Evolutionary conservation across 2,888 invertebrate species (phyloP).

Genomic region (Apamea monoglypha): DNA sequence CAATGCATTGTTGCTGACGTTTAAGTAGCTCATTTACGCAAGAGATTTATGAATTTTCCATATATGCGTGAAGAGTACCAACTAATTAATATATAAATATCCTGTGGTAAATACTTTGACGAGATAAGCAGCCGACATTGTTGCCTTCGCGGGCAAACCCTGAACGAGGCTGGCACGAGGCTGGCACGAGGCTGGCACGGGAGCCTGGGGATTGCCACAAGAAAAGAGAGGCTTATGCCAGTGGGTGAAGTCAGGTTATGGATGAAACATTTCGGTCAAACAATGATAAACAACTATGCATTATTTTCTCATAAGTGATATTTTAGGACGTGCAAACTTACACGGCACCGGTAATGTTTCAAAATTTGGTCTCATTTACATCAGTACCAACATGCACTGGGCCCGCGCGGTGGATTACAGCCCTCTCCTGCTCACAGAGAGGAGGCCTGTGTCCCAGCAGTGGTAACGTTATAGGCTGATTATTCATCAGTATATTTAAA

Average conservation of each 20-base stretch:
- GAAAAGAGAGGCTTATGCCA: no score
- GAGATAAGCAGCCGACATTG: no score
- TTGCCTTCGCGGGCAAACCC: no score
- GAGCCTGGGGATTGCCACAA: no score
- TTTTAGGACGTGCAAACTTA: background rate
- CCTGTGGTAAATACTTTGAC: background rate
- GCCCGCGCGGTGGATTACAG: no score
- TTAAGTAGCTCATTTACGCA: background rate
- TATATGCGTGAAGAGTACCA: no score
- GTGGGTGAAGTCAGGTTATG: no score
- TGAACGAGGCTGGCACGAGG: no score
- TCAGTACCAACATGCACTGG: background rate
- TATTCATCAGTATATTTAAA: background rate
- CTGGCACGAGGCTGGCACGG: no score
- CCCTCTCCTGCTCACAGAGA: no score
- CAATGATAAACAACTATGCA: background rate
- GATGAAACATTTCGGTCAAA: background rate
- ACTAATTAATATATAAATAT: background rate
- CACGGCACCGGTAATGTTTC: background rate
- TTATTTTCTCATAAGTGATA: background rate
- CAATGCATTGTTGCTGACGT: background rate
- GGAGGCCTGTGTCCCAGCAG: no score
- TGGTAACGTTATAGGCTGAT: no score
- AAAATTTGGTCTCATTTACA: background rate
- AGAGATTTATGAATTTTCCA: background rate